phyloP scores from a whole-genome alignment of 1,140 invertebrate genomes.

The Dolichoris vasculosae region DNA sequence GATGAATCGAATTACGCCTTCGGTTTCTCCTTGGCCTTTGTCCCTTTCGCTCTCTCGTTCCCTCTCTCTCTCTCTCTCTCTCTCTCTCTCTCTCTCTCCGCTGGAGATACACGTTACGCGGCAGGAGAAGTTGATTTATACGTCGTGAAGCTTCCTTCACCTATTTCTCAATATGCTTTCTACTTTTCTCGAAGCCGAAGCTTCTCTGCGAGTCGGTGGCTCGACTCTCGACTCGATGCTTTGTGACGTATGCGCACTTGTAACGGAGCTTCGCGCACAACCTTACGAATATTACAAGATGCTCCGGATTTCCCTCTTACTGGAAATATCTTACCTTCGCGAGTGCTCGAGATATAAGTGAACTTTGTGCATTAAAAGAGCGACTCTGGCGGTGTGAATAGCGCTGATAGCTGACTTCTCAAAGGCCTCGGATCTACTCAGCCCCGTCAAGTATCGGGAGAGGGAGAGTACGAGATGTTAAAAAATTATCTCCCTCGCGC shows the following conservation, averaged over 20 bases:
- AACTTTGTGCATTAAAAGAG: no score
- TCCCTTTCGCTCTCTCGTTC: not conserved
- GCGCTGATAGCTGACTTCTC: not conserved
- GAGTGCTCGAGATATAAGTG: not conserved
- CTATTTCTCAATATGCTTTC: constrained; percentile 43
- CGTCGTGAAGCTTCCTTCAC: constrained; percentile 38
- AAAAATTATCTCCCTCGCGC: not conserved
- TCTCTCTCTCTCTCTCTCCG: not conserved
- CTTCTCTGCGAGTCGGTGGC: not conserved
- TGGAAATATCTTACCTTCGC: not conserved
- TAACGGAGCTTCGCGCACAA: not conserved
- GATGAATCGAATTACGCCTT: constrained; percentile 35
- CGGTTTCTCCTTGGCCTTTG: not conserved
- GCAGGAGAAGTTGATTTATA: constrained; percentile 35
- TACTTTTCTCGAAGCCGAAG: not conserved
- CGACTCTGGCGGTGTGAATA: not conserved
- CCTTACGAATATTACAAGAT: not conserved
- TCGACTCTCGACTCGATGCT: no score
- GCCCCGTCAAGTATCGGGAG: no score
- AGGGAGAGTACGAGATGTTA: not conserved
- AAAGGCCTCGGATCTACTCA: not conserved
- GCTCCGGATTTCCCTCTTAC: not conserved
- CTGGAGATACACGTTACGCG: no score
- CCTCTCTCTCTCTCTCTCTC: not conserved
- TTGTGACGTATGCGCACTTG: no score